Evolutionary conservation across 2,113 vertebrate species (phyloP).

Genomic region (Apistogramma diplotaenia): DNA sequence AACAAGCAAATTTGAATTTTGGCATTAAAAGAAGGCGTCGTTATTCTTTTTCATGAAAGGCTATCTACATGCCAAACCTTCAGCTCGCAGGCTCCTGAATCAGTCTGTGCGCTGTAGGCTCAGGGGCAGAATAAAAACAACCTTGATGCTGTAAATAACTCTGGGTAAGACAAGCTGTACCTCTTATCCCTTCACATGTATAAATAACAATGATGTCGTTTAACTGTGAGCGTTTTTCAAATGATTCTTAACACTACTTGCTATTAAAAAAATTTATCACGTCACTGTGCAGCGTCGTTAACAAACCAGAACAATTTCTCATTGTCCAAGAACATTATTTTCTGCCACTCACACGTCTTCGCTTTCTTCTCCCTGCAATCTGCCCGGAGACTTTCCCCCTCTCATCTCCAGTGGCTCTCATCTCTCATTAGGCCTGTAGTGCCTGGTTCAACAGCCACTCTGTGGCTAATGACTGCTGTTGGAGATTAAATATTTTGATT

Average conservation of each 20-base stretch:
- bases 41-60: background rate
- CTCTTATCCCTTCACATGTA: background rate
- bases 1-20: background rate
- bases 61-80: too few relatives aligned
- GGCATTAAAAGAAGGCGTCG: background rate
- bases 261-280: background rate
- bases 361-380: background rate
- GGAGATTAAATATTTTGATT: constrained; percentile 12
- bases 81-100: background rate
- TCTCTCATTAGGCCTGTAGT: constrained; percentile 11
- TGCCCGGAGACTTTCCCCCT: background rate
- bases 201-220: background rate
- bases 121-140: background rate
- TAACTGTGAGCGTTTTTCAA: background rate
- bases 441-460: background rate
- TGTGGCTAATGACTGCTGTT: background rate
- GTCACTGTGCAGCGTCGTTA: background rate
- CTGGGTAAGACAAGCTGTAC: background rate
- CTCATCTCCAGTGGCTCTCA: constrained; percentile 27
- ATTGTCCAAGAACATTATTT: background rate
- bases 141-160: background rate
- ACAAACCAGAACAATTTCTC: background rate
- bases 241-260: background rate
- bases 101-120: background rate
- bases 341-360: background rate